phyloP scores from a whole-genome alignment of 2,797 vertebrate species.

The Gymnothorax javanicus region DNA sequence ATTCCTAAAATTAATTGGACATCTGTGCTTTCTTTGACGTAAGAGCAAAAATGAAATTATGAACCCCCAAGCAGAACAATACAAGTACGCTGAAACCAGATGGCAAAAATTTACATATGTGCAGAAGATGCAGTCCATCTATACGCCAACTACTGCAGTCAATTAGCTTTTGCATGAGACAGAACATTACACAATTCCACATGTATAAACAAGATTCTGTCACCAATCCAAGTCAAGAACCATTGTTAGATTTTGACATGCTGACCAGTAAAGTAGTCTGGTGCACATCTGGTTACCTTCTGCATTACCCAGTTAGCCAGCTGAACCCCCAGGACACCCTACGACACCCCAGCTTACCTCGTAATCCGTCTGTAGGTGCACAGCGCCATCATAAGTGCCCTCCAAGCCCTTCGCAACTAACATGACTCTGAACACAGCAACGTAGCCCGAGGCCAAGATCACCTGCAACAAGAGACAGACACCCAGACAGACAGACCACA shows the following conservation, averaged over 20 bases:
- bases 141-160: neutral
- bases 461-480: conserved; percentile 69
- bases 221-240: neutral
- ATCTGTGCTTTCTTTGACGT: no score
- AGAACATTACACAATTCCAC: neutral
- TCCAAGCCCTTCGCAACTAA: conserved; percentile 88
- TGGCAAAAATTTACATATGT: neutral
- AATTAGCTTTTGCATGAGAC: neutral
- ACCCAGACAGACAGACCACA: neutral
- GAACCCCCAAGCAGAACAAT: neutral
- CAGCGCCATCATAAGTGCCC: conserved; percentile 89
- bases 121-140: neutral
- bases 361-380: conserved; percentile 96
- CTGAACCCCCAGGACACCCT: neutral
- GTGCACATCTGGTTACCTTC: neutral
- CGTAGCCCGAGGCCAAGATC: conserved; percentile 89
- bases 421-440: conserved; percentile 91
- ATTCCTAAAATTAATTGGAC: no score
- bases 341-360: conserved; percentile 74
- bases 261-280: neutral
- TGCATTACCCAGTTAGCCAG: neutral
- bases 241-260: neutral
- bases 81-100: neutral
- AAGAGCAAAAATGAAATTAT: no score
- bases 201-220: neutral